A percentile compares a stretch with the other conserved stretches of the same genome.
phyloP scores from a whole-genome alignment of 1,140 invertebrate species.

The Riptortus pedestris region DNA sequence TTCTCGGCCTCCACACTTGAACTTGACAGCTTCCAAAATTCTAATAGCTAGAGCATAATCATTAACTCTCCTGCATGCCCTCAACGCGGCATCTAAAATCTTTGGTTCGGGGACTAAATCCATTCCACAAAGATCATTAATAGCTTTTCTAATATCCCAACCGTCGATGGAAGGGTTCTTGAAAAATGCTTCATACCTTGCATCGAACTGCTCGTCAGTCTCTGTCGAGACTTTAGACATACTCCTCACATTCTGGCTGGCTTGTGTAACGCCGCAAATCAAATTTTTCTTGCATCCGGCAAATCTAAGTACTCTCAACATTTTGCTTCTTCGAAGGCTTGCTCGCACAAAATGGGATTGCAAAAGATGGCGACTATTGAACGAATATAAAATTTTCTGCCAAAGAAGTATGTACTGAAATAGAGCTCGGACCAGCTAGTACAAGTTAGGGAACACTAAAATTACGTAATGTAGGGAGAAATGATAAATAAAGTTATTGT shows the following conservation, averaged over 20 bases:
- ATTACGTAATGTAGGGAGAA: too few relatives aligned
- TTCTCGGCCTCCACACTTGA: constrained; percentile 73
- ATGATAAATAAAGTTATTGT: too few relatives aligned
- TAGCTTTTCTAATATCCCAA: constrained; percentile 88
- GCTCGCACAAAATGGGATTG: too few relatives aligned
- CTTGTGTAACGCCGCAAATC: neutral
- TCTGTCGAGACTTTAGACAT: constrained; percentile 6
- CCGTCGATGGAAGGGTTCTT: constrained; percentile 83
- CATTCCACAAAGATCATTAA: constrained; percentile 63
- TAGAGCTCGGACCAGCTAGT: too few relatives aligned
- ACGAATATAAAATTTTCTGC: too few relatives aligned
- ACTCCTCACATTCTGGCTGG: neutral
- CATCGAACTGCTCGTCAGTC: constrained; percentile 43
- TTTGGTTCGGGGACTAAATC: constrained; percentile 92
- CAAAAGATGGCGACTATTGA: too few relatives aligned
- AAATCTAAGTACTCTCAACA: constrained; percentile 1
- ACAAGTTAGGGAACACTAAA: too few relatives aligned
- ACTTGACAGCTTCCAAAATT: constrained; percentile 83
- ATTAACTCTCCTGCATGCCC: constrained; percentile 85
- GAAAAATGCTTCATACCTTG: constrained; percentile 75
- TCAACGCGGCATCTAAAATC: constrained; percentile 82
- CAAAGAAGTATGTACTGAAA: too few relatives aligned
- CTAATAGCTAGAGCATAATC: constrained; percentile 86
- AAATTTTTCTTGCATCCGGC: neutral
- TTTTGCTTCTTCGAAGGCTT: too few relatives aligned